Percentiles rank a stretch among this genome's conserved stretches.
phyloP scores from a whole-genome alignment of 2,797 vertebrate species.

The Dryobates pubescens region DNA sequence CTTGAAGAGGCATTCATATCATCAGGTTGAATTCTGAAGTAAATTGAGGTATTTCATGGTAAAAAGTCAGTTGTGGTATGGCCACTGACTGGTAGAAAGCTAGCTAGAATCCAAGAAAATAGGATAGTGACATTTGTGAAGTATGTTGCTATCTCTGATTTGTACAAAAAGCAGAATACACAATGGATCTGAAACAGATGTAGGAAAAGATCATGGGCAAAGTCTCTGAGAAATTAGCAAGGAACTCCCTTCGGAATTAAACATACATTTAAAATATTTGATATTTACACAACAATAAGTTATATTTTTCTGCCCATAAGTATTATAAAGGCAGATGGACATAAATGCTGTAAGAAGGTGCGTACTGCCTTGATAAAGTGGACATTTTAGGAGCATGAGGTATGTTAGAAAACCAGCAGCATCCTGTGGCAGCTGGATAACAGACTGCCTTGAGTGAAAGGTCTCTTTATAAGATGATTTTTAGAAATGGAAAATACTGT shows the following conservation, averaged over 20 bases:
- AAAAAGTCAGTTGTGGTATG: background rate
- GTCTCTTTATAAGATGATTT: background rate
- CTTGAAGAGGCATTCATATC: background rate
- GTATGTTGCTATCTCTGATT: background rate
- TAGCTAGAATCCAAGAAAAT: background rate
- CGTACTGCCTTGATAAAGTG: background rate
- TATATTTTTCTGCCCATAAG: background rate
- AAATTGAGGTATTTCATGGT: background rate
- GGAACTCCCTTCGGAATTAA: background rate
- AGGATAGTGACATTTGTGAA: background rate
- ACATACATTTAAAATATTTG: background rate
- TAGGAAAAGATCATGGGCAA: background rate
- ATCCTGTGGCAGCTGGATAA: background rate
- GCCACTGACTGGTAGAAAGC: background rate
- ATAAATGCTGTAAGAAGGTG: background rate
- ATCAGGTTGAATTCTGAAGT: background rate
- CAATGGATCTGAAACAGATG: background rate
- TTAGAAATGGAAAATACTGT: rapidly evolving
- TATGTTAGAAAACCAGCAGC: background rate
- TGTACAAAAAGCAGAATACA: background rate
- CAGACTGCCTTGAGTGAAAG: background rate
- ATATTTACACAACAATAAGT: background rate
- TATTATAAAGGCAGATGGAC: background rate
- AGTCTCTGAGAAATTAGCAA: background rate
- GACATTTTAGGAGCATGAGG: background rate